Evolutionary conservation across 2,888 invertebrate species (phyloP).

Genomic region (Drosophila barbarae): DNA sequence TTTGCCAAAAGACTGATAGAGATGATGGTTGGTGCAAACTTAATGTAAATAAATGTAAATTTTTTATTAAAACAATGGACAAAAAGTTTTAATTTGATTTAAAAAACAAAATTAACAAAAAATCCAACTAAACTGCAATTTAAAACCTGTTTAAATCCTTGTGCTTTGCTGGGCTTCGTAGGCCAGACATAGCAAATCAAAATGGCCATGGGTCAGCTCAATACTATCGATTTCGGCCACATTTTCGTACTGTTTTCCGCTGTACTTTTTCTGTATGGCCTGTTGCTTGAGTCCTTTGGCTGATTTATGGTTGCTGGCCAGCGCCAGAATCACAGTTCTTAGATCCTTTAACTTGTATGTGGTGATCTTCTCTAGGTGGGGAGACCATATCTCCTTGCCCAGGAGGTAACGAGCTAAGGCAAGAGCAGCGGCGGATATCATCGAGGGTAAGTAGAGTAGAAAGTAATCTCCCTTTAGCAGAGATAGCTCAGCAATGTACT

Average conservation of each 20-base stretch:
- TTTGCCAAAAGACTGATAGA: slow-evolving; percentile 87
- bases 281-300: slow-evolving; percentile 86
- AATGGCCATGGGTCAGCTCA: slow-evolving; percentile 64
- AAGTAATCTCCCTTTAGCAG: slow-evolving; percentile 93
- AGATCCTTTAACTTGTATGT: slow-evolving; percentile 86
- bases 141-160: slow-evolving; percentile 31
- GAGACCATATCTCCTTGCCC: slow-evolving; percentile 83
- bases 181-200: slow-evolving; percentile 58
- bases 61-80: slow-evolving; percentile 3
- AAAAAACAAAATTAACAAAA: neutral
- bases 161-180: slow-evolving; percentile 49
- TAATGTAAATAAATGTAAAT: slow-evolving; percentile 46
- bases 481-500: slow-evolving; percentile 92
- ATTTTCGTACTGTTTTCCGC: slow-evolving; percentile 82
- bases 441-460: slow-evolving; percentile 89
- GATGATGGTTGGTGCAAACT: slow-evolving; percentile 1
- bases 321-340: slow-evolving; percentile 84
- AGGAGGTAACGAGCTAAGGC: slow-evolving; percentile 89
- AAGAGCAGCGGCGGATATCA: slow-evolving; percentile 89
- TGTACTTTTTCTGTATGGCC: slow-evolving; percentile 94
- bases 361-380: slow-evolving; percentile 83
- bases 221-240: slow-evolving; percentile 72
- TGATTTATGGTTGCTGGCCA: slow-evolving; percentile 86
- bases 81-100: neutral
- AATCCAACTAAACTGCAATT: neutral